Evolutionary conservation across 2,888 invertebrate genomes (phyloP), one percentile per base, ranked within the genome.

Genomic region (Pegoplata infirma): DNA sequence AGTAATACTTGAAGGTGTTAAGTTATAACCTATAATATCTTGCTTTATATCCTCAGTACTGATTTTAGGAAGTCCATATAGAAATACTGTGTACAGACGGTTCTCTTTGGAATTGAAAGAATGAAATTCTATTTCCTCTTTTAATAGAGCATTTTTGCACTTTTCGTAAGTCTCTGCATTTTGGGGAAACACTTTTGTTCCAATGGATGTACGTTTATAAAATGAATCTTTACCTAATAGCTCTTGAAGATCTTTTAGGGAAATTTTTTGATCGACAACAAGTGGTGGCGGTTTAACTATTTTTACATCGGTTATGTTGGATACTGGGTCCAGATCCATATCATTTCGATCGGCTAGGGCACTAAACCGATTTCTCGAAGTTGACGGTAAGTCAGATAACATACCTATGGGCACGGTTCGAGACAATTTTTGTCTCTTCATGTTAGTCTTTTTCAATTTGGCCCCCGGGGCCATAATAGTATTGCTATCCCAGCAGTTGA

Each of bases 191-290:
- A 55, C 16, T 19, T 67, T 73, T 12, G 69, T 69, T 25, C 51
- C 58, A 12, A 73, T 73, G 8, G 56, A 49, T 14, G 58, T 73
- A 12, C 58, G 56, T 51, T 58, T 66, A n/a, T 68, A 66, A 32
- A 64, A 6, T 49, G 19, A 44, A n/a, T 69, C 53, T 23, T 67
- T 67, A 32, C 56, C 67, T 12, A 69, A 25, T 28, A 59, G 5
- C 10, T n/a, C 19, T 53, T 40, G 51, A 12, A 69, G 25, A 3
- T 49, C 17, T 1, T 16, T 49, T 5, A 69, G 51, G 16, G 36
- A 2, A 17, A 40, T 25, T 25, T 59, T 59, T 4, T 23, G 16
- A 17, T 61, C 59, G 10, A 59, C 51, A 5, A 61, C 59, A 7
- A 69, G 5, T 8, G 51, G 59, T 17, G 59, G 59, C 19, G 53